Evolutionary conservation across 2,888 invertebrate species (phyloP), one percentile per base, ranked within the genome.

Genomic region (Amblyjoppa proteus): DNA sequence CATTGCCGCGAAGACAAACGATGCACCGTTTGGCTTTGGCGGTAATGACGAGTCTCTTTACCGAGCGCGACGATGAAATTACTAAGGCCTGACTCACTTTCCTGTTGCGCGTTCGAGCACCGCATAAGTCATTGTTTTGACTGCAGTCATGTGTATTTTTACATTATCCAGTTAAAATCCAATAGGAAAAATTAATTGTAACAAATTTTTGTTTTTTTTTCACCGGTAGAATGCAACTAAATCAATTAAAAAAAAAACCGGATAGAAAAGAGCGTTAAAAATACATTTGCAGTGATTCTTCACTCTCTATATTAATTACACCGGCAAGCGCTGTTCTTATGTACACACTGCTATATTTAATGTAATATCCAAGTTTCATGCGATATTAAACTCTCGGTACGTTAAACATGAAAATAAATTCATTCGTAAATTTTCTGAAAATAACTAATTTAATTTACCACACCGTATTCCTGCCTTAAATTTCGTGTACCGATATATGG

Each of bases 11-110:
- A 49, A 16, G 45, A 49, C 45, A 49, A 49, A 3, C 45, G 45
- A 49, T 16, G 9, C 64, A 64, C 69, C n/a, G 31, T 66, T 56
- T 79, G 77, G 66, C 79, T 74, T 81, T 86, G 83, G 83, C 80
- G 82, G 81, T 78, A 84, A 86, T 85, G 87, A 86, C 83, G 83
- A 81, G 81, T 80, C 51, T 74, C 58, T 61, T 79, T 71, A 51
- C 56, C 79, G 56, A 71, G 71, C 51, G 75, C 73, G 81, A 81
- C 73, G 58, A 79, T 85, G 66, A 81, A 86, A 85, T 81, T 79
- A 86, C 85, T 76, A 78, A 74, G 41, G 25, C 58, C 83, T 86
- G 88, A 88, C 80, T 88, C 88, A 87, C 73, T 83, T 84, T 85
- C 75, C 71, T 80, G 73, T 85, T 16, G 86, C 85, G 85, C 82